Percentiles rank a stretch among this genome's conserved stretches.
Evolutionary conservation across 2,113 vertebrate species (phyloP).

Genomic region (Hippolais icterina): DNA sequence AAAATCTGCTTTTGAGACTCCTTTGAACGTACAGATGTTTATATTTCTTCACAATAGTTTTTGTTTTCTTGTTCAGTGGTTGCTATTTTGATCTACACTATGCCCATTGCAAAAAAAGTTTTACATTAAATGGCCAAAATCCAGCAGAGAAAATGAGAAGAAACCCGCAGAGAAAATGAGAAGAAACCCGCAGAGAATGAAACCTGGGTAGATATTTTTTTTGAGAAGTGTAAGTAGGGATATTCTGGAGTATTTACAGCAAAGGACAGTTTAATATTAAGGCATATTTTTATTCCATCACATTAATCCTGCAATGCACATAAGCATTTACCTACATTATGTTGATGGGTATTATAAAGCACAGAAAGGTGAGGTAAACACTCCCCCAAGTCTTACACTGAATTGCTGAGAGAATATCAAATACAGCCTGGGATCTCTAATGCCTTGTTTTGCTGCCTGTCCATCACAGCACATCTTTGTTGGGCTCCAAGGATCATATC

Average conservation of each 20-base stretch:
- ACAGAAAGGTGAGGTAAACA: neutral
- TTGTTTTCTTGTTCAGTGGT: neutral
- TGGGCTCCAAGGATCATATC: neutral
- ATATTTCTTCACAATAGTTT: neutral
- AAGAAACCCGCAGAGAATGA: neutral
- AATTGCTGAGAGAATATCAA: neutral
- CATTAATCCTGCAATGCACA: neutral
- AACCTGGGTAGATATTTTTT: neutral
- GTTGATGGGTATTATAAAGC: neutral
- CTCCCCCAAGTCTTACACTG: neutral
- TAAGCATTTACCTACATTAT: neutral
- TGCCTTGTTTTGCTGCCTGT: neutral
- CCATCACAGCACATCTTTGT: neutral
- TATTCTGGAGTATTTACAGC: neutral
- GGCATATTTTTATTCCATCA: neutral
- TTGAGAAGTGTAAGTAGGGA: neutral
- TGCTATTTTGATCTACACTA: neutral
- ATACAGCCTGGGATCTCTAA: neutral
- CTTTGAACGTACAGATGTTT: neutral
- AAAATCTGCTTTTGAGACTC: neutral
- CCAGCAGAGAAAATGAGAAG: neutral
- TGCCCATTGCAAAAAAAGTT: neutral
- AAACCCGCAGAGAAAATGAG: neutral
- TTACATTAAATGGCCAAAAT: neutral
- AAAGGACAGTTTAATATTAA: neutral